Evolutionary conservation across 1,140 invertebrate genomes (phyloP), one percentile per base, ranked within the genome.

Genomic region (Marisa cornuarietis): DNA sequence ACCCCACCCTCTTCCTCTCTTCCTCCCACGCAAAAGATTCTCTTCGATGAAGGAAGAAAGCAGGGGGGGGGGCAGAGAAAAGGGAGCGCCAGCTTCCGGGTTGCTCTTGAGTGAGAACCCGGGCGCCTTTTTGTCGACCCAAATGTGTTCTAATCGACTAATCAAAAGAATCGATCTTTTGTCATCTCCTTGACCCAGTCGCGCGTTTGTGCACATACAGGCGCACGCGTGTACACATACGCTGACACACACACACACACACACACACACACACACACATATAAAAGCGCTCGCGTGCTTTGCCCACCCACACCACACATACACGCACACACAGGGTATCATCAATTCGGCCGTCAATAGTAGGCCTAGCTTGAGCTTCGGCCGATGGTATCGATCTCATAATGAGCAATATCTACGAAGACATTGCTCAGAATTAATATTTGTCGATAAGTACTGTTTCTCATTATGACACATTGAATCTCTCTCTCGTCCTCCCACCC

Each of bases 281-380:
- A 3, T 31, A 69, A n/a, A 69, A n/a, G 24, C 68, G 24, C 68
- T 26, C 68, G 24, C 68, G 24, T 31, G 42, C n/a, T n/a, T n/a
- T n/a, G n/a, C n/a, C n/a, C n/a, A n/a, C n/a, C n/a, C n/a, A n/a
- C n/a, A n/a, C n/a, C n/a, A n/a, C n/a, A n/a, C 68, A 24, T 6
- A 11, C 68, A 69, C 68, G 11, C 68, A 69, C 68, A 69, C 68
- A 69, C 68, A 69, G n/a, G 42, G n/a, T 31, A 69, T 31, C 14
- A 69, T 31, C 14, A n/a, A 69, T 6, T 26, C 24, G 42, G n/a
- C 7, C 68, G 42, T 31, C n/a, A n/a, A 69, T 11, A 11, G 24
- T 69, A 26, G 66, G 3, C n/a, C 16, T n/a, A n/a, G n/a, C n/a
- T 20, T 16, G 66, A 31, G 0, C n/a, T n/a, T 3, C 7, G n/a